Evolutionary conservation across 1,140 invertebrate species (phyloP), one percentile per base, ranked within the genome.

Genomic region (Armadillidium nasatum): DNA sequence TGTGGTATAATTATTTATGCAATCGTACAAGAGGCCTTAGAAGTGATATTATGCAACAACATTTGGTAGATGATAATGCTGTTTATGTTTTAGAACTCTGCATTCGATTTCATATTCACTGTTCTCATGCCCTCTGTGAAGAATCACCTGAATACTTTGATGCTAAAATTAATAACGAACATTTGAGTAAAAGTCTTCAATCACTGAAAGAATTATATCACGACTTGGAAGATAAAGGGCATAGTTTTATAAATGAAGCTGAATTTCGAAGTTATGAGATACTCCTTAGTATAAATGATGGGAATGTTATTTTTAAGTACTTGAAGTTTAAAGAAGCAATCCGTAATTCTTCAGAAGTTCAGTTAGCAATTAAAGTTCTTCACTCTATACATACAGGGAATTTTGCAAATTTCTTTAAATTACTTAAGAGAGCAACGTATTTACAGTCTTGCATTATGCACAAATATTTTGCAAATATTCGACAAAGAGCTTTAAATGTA

Each of bases 31-130:
- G 97, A 79, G 90, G 94, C 21, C 97, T 99, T 76, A 87, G 97
- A 46, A 99, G 98, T 86, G 97, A 99, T 83, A 96, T 99, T 73
- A 97, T 95, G 0, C 97, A 99, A 81, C 96, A 99, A 85, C 91
- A 96, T 83, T 85, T 98, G 1, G 95, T 93, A 83, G 86, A 89
- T 83, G 82, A 84, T 80, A 88, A 90, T n/a, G 91, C 92, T 11
- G 95, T 96, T 0, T 86, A 88, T 15, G 85, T 99, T 60, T 89
- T 99, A 4, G 97, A 99, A 85, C 94, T 95, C 83, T 99, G 96
- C 85, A 93, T 94, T 0, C 88, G 97, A 19, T 99, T 99, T 85
- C 97, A 99, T 84, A 96, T 99, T 68, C 91, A 94, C 82, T 97
- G 94, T 83, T 91, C 93, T 0, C 94, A 94, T 72, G 88, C 92